phyloP scores from a whole-genome alignment of 2,888 invertebrate genomes.

The Teleiodes luculella region DNA sequence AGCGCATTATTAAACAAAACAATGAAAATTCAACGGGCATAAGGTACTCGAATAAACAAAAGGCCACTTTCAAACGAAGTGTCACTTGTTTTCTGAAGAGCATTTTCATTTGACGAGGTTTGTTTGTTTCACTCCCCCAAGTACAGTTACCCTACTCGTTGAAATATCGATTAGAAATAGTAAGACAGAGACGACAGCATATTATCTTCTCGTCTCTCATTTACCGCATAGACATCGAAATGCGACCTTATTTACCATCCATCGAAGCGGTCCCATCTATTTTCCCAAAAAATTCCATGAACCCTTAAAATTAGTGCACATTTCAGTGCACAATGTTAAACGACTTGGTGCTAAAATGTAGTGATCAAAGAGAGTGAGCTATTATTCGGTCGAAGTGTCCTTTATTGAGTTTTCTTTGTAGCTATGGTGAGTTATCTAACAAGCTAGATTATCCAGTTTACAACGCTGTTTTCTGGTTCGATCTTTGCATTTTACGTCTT shows the following conservation, averaged over 20 bases:
- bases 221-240: conserved; percentile 72
- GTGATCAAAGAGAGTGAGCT: conserved; percentile 3
- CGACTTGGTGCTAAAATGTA: conserved; percentile 18
- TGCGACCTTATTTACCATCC: conserved; percentile 53
- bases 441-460: neutral
- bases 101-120: neutral
- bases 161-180: conserved; percentile 61
- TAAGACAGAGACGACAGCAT: conserved; percentile 57
- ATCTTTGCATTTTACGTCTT: no score
- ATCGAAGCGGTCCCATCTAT: conserved; percentile 34
- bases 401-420: conserved; percentile 12
- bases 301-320: conserved; percentile 10
- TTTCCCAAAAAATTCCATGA: conserved; percentile 22
- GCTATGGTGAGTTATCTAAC: conserved; percentile 26
- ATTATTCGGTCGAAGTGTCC: conserved; percentile 24
- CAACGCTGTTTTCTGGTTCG: neutral
- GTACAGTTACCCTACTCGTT: conserved; percentile 53
- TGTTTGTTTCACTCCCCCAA: neutral
- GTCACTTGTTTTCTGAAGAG: neutral
- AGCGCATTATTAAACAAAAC: neutral
- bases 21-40: neutral
- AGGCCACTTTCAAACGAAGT: neutral
- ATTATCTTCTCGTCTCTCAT: conserved; percentile 50
- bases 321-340: conserved; percentile 15
- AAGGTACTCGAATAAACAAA: neutral